Evolutionary conservation across 1,140 invertebrate genomes (phyloP), one percentile per base, ranked within the genome.

Genomic region (Drosophila nigromelanica): DNA sequence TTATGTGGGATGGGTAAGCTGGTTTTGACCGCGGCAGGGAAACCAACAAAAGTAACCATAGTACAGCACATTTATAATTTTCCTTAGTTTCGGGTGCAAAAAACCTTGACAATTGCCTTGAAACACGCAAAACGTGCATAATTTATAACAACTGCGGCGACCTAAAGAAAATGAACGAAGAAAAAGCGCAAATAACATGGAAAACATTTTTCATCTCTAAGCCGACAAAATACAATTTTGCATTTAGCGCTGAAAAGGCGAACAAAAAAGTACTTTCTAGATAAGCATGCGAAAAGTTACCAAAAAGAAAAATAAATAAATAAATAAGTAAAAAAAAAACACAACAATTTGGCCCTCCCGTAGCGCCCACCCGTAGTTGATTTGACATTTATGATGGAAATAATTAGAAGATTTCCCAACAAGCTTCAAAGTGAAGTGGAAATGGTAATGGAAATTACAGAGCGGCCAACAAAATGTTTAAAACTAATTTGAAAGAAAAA

Each of bases 81-180:
- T 62, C n/a, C 39, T 21, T 37, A 55, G 39, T 48, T 52, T 14
- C n/a, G 12, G 54, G 40, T 64, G 72, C 69, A 62, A 78, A 87
- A 78, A 90, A 82, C 81, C 81, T 78, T 90, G 87, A 90, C 86
- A 90, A 90, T 90, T 86, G 78, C 86, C 73, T 71, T 67, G 64
- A 47, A 75, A 82, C 87, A 90, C 90, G 87, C 87, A 82, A 90
- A 90, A 73, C 61, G 66, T 69, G 79, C 86, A 90, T 90, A 90
- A 90, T 90, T 90, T 90, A 90, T 64, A 60, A 42, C 47, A 60
- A 66, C 48, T 45, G 52, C 7, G 21, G 50, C 14, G 48, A 37
- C 48, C 21, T 1, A 10, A 35, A 72, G 63, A 40, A 60, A 64
- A 27, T 27, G 27, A 27, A 27, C 27, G 27, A 5, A 40, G 37